Evolutionary conservation across 2,113 vertebrate species (phyloP).

Genomic region (Nasalis larvatus): DNA sequence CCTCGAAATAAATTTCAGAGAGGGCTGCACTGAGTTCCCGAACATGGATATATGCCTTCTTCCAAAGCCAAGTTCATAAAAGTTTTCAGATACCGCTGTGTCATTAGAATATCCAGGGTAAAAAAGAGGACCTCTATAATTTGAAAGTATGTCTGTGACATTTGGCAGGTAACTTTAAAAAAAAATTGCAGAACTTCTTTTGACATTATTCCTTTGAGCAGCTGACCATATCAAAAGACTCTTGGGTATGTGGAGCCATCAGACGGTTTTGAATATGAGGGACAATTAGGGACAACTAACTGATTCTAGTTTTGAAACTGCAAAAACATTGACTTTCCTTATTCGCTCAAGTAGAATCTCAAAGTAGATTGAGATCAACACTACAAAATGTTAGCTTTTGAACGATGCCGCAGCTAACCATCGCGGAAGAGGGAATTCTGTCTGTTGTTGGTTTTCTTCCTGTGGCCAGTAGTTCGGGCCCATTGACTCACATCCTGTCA

Average conservation of each 20-base stretch:
- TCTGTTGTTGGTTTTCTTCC: no score
- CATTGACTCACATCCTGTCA: background rate
- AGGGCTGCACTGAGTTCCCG: background rate
- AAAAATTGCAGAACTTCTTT: background rate
- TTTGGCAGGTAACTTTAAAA: background rate
- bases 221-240: background rate
- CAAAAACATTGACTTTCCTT: slow-evolving; percentile 1
- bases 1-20: background rate
- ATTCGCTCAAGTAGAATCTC: background rate
- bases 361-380: background rate
- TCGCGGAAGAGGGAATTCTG: accelerated
- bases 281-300: background rate
- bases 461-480: background rate
- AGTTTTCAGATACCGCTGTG: background rate
- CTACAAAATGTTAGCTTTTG: no score
- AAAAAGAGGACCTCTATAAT: background rate
- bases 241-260: background rate
- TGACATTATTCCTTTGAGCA: background rate
- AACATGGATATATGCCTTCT: background rate
- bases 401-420: accelerated
- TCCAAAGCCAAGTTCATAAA: background rate
- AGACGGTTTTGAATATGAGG: background rate
- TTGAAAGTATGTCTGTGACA: background rate
- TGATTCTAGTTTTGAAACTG: background rate
- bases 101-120: background rate